phyloP scores from a whole-genome alignment of 2,797 vertebrate genomes.

The Pseudotriccus pelzelni region DNA sequence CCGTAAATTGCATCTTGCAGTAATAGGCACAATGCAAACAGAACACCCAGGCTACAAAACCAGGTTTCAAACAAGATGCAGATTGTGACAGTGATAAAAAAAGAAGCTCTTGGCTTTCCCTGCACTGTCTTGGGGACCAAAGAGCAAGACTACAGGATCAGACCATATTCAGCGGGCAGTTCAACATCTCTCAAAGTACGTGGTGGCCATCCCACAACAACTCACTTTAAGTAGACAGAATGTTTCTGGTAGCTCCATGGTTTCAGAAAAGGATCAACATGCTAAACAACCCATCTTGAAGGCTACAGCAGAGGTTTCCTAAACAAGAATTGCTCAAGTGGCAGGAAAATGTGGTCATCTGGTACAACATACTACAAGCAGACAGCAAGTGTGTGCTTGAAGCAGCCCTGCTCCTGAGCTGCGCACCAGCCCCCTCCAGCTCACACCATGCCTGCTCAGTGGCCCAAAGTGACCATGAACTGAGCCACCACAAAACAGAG shows the following conservation, averaged over 20 bases:
- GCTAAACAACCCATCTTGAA: neutral
- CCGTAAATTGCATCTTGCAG: neutral
- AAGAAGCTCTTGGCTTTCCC: neutral
- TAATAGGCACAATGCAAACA: neutral
- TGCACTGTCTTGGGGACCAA: neutral
- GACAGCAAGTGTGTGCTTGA: neutral
- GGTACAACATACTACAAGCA: neutral
- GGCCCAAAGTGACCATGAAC: neutral
- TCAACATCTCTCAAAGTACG: neutral
- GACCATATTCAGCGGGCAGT: neutral
- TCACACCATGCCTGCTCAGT: neutral
- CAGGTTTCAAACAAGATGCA: neutral
- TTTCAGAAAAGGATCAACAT: neutral
- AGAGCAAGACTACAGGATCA: neutral
- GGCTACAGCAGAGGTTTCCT: neutral
- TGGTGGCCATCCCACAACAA: neutral
- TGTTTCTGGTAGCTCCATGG: neutral
- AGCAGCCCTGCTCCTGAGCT: neutral
- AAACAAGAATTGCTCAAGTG: neutral
- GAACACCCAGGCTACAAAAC: neutral
- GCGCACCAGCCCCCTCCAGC: neutral
- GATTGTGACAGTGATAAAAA: neutral
- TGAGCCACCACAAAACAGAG: fast-evolving
- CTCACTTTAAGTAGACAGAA: neutral
- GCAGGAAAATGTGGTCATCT: neutral